Evolutionary conservation across 64 coral and sea anemone species (phyloP).

Genomic region (Pocillopora verrucosa): DNA sequence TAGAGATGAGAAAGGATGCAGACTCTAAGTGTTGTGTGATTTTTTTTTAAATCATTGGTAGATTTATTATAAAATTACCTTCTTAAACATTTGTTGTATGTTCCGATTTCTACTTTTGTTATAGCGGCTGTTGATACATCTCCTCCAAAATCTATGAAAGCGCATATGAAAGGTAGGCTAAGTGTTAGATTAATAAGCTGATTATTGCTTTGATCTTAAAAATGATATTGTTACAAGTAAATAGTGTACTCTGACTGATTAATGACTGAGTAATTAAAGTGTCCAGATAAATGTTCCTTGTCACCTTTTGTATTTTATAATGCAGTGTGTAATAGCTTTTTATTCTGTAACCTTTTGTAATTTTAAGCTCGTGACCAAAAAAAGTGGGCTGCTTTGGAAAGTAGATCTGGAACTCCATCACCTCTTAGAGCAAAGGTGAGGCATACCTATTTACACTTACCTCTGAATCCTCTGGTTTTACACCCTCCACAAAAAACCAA

Average conservation of each 20-base stretch:
- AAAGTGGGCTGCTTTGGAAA: conserved; percentile 31
- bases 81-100: background rate
- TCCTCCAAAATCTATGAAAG: conserved; percentile 61
- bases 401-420: conserved; percentile 13
- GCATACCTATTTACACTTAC: no score
- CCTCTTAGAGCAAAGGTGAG: background rate
- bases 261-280: background rate
- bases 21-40: no score
- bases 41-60: background rate
- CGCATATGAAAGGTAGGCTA: conserved; percentile 56
- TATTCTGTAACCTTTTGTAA: background rate
- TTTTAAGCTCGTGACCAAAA: conserved; percentile 47
- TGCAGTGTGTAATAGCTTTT: background rate
- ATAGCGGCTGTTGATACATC: conserved; percentile 68
- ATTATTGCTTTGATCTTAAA: no score
- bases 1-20: no score
- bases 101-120: background rate
- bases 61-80: background rate
- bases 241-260: no score
- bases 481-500: no score
- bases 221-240: no score
- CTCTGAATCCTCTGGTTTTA: no score
- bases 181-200: no score
- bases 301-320: no score
- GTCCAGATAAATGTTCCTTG: no score